Base-by-base conservation (phyloP, 2,797 vertebrate species). In the Thripadectes ignobilis region DNA sequence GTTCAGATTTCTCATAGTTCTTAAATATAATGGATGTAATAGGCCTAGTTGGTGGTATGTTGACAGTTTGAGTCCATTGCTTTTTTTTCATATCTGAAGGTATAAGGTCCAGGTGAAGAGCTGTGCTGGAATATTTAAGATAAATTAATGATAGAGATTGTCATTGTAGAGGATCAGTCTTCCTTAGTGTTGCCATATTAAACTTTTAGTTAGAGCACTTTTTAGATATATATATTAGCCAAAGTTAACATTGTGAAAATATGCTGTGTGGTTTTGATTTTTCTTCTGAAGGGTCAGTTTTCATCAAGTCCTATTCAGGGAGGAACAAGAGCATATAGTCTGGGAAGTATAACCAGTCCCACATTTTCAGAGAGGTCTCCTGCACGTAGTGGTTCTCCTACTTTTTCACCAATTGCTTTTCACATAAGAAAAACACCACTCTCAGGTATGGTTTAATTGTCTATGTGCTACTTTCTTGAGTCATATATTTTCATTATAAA, bases 291-390 rank as follows among this genome's bases (percentile, higher is more conserved):
- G 99, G 99, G 98, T 62, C 99, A 99, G 72, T 99, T 99, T 98
- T 99, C 99, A 2, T 99, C 99, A 66, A 99, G 99, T 94, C 99
- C 99, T 69, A 99, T 99, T 97, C 98, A 98, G 89, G 98, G 98
- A 80, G 96, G 97, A 96, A 62, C 97, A 93, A 98, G 98, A 93
- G 97, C 98, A 58, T 98, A 98, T 83, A 99, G 99, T 95, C 97
- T 99, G 34, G 99, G 99, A 86, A 99, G 99, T 93, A 93, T 98
- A 45, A 93, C 98, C 41, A 99, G 98, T 85, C 99, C 99, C 29
- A 89, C 98, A 0, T 98, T 99, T 94, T 96, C 98, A 88, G 98
- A 98, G 58, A 94, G 97, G 19, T 98, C 98, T 8, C 98, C 98
- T 55, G 97, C 97, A 38, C 97, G 96, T 71, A 89, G 97, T 58